Percentiles rank a stretch among this genome's conserved stretches.
Conservation (phyloP, 2,113 vertebrate species). For the Stercorarius parasiticus region DNA sequence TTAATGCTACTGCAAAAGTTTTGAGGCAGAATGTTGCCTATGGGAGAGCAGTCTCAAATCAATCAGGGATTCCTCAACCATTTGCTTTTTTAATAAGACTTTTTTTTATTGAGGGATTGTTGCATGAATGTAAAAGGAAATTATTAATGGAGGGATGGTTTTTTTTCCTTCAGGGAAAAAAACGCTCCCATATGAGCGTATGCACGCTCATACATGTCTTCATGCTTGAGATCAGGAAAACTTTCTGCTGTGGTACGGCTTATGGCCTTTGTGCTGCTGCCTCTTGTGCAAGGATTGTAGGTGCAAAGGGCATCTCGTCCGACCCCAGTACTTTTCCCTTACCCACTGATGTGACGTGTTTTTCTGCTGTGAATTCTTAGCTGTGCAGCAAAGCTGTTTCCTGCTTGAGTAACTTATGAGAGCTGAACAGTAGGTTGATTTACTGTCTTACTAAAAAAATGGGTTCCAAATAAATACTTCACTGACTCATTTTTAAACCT, state of each 20-base stretch:
- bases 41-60: background rate
- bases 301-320: background rate
- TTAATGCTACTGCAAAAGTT: background rate
- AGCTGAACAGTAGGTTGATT: background rate
- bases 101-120: background rate
- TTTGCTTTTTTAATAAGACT: background rate
- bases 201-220: rapidly evolving
- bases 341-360: rapidly evolving
- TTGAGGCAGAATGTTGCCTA: background rate
- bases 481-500: background rate
- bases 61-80: background rate
- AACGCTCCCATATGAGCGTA: too few relatives aligned
- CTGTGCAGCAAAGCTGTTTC: background rate
- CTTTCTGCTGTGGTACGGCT: background rate
- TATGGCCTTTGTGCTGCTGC: background rate
- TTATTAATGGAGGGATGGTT: background rate
- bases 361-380: background rate
- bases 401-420: background rate
- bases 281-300: background rate
- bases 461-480: background rate
- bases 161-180: background rate
- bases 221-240: background rate
- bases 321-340: background rate
- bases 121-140: background rate
- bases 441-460: background rate